A percentile compares a stretch with the other conserved stretches of the same genome.
Conservation (phyloP, 2,888 invertebrate genomes). For the Pristionchus fissidentatus region DNA sequence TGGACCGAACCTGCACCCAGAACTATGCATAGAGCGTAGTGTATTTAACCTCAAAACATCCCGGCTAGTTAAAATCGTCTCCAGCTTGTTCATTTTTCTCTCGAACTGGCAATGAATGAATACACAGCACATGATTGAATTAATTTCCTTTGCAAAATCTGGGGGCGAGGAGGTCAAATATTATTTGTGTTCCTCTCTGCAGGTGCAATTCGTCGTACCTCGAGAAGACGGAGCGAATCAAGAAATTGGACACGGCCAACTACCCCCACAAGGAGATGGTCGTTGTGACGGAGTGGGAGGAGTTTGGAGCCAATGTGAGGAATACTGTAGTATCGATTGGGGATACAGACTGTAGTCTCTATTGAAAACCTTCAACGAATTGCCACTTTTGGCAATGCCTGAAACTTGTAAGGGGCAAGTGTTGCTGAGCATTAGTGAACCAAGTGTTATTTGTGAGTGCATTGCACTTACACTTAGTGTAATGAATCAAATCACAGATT, state of each 20-base stretch:
- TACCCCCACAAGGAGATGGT: constrained; percentile 71
- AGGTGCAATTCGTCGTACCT: constrained; percentile 75
- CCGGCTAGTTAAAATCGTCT: too few species aligned
- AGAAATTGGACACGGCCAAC: constrained; percentile 73
- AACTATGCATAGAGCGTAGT: too few species aligned
- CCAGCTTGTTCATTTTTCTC: too few species aligned
- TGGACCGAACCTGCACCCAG: too few species aligned
- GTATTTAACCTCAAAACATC: too few species aligned
- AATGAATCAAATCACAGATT: not conserved
- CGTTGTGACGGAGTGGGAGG: constrained; percentile 76
- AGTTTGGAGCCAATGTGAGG: constrained; percentile 67
- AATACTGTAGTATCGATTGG: too few species aligned
- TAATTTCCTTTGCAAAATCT: too few species aligned
- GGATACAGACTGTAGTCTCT: not conserved
- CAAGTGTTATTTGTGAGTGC: not conserved
- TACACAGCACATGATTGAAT: too few species aligned
- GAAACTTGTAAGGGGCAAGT: not conserved
- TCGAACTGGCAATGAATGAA: too few species aligned
- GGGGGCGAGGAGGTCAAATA: not conserved
- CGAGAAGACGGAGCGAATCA: constrained; percentile 73
- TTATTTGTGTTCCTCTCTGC: too few species aligned
- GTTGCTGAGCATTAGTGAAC: not conserved
- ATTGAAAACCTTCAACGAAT: not conserved
- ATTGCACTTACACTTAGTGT: not conserved
- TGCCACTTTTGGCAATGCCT: not conserved